A percentile compares a stretch with the other conserved stretches of the same genome.
Conservation (phyloP, 2,113 vertebrate genomes). For the Caranx ignobilis region DNA sequence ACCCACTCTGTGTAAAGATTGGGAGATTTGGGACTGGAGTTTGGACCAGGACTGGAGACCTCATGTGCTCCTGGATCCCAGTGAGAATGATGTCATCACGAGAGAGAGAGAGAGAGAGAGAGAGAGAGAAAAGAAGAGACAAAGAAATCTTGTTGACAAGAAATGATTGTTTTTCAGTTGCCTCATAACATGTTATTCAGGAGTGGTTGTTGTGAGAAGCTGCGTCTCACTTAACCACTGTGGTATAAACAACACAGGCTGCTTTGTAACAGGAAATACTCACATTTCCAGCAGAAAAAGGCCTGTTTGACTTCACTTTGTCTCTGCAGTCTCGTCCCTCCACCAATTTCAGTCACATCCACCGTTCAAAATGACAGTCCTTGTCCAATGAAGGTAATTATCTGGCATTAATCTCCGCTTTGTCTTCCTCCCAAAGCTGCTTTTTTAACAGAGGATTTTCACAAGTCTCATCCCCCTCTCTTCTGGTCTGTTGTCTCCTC, state of each 20-base stretch:
- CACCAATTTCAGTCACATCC: slow-evolving; percentile 56
- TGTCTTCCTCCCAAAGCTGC: slow-evolving; percentile 77
- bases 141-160: slow-evolving; percentile 74
- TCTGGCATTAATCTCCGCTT: slow-evolving; percentile 75
- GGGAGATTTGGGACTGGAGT: slow-evolving; percentile 67
- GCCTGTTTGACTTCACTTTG: slow-evolving; percentile 55
- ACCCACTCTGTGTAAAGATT: slow-evolving; percentile 67
- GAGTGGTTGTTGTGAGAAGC: slow-evolving; percentile 46
- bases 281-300: slow-evolving; percentile 64
- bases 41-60: slow-evolving; percentile 63
- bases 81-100: slow-evolving; percentile 72
- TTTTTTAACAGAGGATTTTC: slow-evolving; percentile 78
- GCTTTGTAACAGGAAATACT: slow-evolving; percentile 68
- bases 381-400: slow-evolving; percentile 69
- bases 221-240: slow-evolving; percentile 47
- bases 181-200: slow-evolving; percentile 52
- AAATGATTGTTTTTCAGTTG: slow-evolving; percentile 48
- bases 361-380: slow-evolving; percentile 57
- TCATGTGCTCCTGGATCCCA: slow-evolving; percentile 73
- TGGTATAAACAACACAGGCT: slow-evolving; percentile 58
- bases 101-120: slow-evolving; percentile 35
- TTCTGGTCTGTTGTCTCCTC: slow-evolving; percentile 73
- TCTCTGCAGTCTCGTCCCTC: slow-evolving; percentile 37
- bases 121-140: slow-evolving; percentile 60
- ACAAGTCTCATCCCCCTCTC: slow-evolving; percentile 76